A percentile compares a stretch with the other conserved stretches of the same genome.
Evolutionary conservation across 2,113 vertebrate species (phyloP).

Genomic region (Pomatorhinus ruficollis): DNA sequence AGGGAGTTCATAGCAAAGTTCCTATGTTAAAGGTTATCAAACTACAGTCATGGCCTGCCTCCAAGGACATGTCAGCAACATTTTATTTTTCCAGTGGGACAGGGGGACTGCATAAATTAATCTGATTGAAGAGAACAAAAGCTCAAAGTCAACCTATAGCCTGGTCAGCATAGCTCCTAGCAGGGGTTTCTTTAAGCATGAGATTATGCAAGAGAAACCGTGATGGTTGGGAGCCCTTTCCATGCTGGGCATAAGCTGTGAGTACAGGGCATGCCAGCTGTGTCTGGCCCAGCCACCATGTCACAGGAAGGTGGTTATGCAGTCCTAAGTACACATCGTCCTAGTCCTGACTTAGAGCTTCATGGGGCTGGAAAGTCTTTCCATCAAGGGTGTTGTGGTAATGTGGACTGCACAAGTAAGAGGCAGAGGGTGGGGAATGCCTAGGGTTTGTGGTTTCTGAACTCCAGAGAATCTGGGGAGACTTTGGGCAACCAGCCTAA

Average conservation of each 20-base stretch:
- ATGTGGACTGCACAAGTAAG: not conserved
- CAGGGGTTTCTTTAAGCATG: not conserved
- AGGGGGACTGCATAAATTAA: not conserved
- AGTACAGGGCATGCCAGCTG: not conserved
- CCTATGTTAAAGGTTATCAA: not conserved
- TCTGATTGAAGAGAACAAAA: not conserved
- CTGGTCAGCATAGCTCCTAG: not conserved
- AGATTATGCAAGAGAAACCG: not conserved
- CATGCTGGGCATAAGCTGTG: not conserved
- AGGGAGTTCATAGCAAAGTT: constrained; percentile 18
- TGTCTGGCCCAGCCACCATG: not conserved
- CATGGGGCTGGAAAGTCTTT: not conserved
- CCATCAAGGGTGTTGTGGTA: not conserved
- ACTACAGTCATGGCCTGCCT: not conserved
- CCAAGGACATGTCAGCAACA: not conserved
- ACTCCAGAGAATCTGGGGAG: not conserved
- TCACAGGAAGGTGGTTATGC: not conserved
- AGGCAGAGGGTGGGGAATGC: not conserved
- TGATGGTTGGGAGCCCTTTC: not conserved
- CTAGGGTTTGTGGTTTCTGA: not conserved
- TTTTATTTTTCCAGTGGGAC: not conserved
- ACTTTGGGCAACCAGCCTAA: not conserved
- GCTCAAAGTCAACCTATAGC: not conserved
- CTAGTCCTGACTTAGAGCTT: not conserved
- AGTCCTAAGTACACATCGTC: not conserved